Evolutionary conservation across 2,797 vertebrate genomes (phyloP), one percentile per base, ranked within the genome.

Genomic region (Enteromius argenteus): DNA sequence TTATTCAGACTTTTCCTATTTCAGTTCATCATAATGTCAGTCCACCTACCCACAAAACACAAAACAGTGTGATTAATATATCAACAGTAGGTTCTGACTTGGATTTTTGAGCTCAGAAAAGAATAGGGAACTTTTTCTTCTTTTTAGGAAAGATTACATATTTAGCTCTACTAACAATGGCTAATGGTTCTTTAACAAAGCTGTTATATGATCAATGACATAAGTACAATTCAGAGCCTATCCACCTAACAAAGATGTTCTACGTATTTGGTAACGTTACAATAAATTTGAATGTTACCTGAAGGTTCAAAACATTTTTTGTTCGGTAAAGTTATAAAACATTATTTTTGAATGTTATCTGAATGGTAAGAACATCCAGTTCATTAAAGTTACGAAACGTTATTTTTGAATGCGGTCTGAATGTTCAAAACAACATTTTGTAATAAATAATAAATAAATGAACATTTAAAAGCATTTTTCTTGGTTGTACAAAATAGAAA

Each of bases 41-140:
- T 68, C 32, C 46, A 39, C 8, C 7, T 9, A 51, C 46, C 56
- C 8, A 75, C 27, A 27, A 27, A 39, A 82, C 44, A 82, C 27
- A 6, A 82, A 64, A 82, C 60, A 75, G 19, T 81, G 21, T 21
- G 44, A 74, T 21, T 44, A 53, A 27, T 51, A 67, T 21, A 51
- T 53, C 44, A 51, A 30, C 15, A 39, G 42, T 15, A 64, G 3
- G 73, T 71, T 44, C 39, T 58, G n/a, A 42, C 68, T 46, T 32
- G 10, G 10, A 56, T 76, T 17, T 11, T 44, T 60, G 17, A 72
- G 56, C 23, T 32, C 5, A 58, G 35, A 46, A 46, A 32, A 23
- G 37, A 30, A 67, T 3, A 19, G 27, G 2, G 21, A n/a, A 64
- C 14, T 1, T 30, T 11, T 30, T 30, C 17, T 64, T 8, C 2